Percentiles rank a stretch among this genome's conserved stretches.
Conservation (phyloP, 2,113 vertebrate species). For the Larimichthys crocea region DNA sequence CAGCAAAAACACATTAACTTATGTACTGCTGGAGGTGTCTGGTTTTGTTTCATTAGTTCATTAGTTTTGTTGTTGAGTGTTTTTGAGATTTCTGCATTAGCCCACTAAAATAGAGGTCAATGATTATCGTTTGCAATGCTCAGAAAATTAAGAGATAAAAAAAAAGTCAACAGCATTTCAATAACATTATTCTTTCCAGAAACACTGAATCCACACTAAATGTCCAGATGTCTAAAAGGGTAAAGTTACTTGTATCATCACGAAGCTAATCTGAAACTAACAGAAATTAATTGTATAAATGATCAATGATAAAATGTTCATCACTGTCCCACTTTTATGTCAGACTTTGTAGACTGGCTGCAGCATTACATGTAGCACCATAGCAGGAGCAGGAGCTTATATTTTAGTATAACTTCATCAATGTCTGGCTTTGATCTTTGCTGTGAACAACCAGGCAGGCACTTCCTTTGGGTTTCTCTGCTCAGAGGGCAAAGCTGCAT, state of each 20-base stretch:
- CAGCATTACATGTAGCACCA: background rate
- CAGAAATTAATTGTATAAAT: background rate
- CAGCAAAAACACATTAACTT: too few relatives aligned
- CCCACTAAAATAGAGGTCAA: background rate
- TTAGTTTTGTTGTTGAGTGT: background rate
- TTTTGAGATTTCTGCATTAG: background rate
- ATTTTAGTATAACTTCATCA: slow-evolving; percentile 57
- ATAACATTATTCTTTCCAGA: too few relatives aligned
- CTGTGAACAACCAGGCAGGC: slow-evolving; percentile 45
- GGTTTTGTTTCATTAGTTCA: too few relatives aligned
- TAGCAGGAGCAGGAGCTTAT: slow-evolving; percentile 11
- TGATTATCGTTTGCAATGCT: background rate
- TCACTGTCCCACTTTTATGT: slow-evolving; percentile 11
- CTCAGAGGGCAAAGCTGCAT: slow-evolving; percentile 60
- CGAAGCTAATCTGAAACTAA: background rate
- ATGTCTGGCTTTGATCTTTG: slow-evolving; percentile 65
- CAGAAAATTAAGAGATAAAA: background rate
- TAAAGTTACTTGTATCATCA: background rate
- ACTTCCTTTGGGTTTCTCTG: slow-evolving; percentile 63
- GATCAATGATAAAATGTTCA: background rate
- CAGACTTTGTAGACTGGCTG: background rate
- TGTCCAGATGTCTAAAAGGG: background rate
- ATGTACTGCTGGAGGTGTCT: too few relatives aligned
- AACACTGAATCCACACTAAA: background rate
- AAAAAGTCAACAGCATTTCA: background rate